These are phyloP conservation scores for Amphiura filiformis DNA, from an alignment of 35 echinoderm and acorn worm genomes.

Conservation along the genomic window DNA sequence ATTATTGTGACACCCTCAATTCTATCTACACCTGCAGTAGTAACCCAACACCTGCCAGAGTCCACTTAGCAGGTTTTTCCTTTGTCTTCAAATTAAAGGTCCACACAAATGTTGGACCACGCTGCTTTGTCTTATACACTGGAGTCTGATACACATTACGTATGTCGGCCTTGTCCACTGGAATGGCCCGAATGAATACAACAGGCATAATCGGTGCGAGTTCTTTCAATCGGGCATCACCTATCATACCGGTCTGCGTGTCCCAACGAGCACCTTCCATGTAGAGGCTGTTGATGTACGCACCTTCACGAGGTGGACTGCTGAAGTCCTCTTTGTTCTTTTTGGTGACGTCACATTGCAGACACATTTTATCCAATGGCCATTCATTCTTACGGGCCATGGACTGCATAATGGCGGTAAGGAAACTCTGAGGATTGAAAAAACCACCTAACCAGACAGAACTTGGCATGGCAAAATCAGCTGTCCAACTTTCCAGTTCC, in stretches of 20 bases:
- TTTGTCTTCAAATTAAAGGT: slow-evolving; percentile 97
- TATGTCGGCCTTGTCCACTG: slow-evolving; percentile 91
- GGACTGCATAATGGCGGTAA: slow-evolving; percentile 99
- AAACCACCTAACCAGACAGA: slow-evolving; percentile 93
- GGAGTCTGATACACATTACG: slow-evolving; percentile 94
- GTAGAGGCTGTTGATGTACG: slow-evolving; percentile 85
- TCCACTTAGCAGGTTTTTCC: slow-evolving; percentile 96
- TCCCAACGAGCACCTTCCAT: slow-evolving; percentile 98
- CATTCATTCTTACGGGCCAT: slow-evolving; percentile 99
- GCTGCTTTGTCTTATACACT: slow-evolving; percentile 98
- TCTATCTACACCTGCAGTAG: too few relatives aligned
- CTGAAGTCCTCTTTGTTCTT: slow-evolving; percentile 98
- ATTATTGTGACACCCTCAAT: too few relatives aligned
- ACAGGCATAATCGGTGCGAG: slow-evolving; percentile 84
- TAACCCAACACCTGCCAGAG: slow-evolving; percentile 90
- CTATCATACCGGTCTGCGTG: slow-evolving; percentile 91
- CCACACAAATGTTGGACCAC: slow-evolving; percentile 97
- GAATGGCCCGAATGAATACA: slow-evolving; percentile 90
- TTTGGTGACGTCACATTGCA: slow-evolving; percentile 99
- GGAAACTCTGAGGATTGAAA: slow-evolving; percentile 98
- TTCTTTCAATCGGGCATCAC: slow-evolving; percentile 86
- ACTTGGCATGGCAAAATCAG: slow-evolving; percentile 91
- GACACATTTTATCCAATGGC: slow-evolving; percentile 97
- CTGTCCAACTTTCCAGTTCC: slow-evolving; percentile 94
- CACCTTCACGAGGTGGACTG: slow-evolving; percentile 89